These are phyloP conservation scores for Drosophila persimilis DNA, from an alignment of 1,140 invertebrate species.

Conservation along the genomic window DNA sequence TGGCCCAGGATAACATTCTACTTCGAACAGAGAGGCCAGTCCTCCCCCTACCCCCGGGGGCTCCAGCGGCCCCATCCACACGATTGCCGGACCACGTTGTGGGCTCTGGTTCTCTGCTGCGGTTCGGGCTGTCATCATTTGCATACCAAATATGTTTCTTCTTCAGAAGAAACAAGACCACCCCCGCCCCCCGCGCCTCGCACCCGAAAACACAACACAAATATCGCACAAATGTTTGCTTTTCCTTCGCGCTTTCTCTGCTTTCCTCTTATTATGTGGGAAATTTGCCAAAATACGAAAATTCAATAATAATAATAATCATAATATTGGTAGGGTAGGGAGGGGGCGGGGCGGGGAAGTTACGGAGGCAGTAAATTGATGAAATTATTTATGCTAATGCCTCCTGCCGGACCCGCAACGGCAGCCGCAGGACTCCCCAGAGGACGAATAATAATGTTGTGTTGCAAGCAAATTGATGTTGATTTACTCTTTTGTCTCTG, in stretches of 20 bases:
- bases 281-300: conserved; percentile 18
- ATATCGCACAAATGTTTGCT: not conserved
- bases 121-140: no score
- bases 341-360: not conserved
- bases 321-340: no score
- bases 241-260: conserved; percentile 5
- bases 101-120: no score
- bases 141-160: no score
- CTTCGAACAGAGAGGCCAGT: no score
- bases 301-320: conserved; percentile 25
- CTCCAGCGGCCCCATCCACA: no score
- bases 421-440: conserved; percentile 4
- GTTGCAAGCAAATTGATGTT: not conserved
- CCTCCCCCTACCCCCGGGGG: no score
- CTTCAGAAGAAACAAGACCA: no score
- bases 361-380: conserved; percentile 9
- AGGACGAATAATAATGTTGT: not conserved
- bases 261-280: conserved; percentile 32
- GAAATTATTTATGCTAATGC: conserved; percentile 46
- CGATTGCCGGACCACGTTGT: no score
- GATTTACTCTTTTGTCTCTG: conserved; percentile 1
- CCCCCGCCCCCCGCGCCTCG: no score
- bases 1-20: conserved; percentile 14
- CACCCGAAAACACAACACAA: not conserved
- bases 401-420: not conserved